Evolutionary conservation across 30 jellyfish, hydroid and myxozoan species (phyloP).

Genomic region (Euphysa ruthae): DNA sequence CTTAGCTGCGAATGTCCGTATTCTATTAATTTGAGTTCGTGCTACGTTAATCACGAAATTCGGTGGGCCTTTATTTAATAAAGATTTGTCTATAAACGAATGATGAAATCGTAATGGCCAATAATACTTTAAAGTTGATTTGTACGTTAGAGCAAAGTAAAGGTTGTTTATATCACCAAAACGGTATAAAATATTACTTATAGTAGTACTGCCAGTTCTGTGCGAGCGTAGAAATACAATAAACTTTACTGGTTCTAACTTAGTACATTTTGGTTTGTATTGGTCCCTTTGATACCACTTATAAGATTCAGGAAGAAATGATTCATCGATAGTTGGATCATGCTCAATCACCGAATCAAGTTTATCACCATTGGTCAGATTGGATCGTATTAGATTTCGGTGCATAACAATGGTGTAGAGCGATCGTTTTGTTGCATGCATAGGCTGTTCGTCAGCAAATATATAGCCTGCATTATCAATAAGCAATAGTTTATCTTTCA

Average conservation of each 20-base stretch:
- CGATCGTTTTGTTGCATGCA: neutral
- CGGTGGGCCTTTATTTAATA: slow-evolving; percentile 17
- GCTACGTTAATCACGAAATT: slow-evolving; percentile 27
- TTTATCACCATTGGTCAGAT: neutral
- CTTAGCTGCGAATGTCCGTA: neutral
- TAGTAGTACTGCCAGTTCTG: slow-evolving; percentile 32
- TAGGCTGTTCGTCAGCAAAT: slow-evolving; percentile 10
- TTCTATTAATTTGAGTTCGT: neutral
- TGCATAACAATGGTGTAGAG: neutral
- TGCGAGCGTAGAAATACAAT: slow-evolving; percentile 21
- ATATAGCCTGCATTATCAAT: slow-evolving; percentile 9
- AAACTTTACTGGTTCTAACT: neutral
- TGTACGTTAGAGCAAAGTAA: slow-evolving; percentile 24
- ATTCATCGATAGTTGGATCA: slow-evolving; percentile 33
- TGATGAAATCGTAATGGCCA: slow-evolving; percentile 54
- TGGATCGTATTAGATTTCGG: neutral
- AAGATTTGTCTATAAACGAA: slow-evolving; percentile 11
- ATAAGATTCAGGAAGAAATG: slow-evolving; percentile 11
- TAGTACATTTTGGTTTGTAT: neutral
- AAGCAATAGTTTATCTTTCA: neutral
- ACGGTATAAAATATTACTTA: slow-evolving; percentile 36
- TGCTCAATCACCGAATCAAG: slow-evolving; percentile 17
- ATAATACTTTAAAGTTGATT: slow-evolving; percentile 29
- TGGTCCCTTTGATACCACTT: slow-evolving; percentile 11
- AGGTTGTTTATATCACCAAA: slow-evolving; percentile 29